Evolutionary conservation across 2,113 vertebrate species (phyloP), one percentile per base, ranked within the genome.

Genomic region (Neopipo cinnamomea): DNA sequence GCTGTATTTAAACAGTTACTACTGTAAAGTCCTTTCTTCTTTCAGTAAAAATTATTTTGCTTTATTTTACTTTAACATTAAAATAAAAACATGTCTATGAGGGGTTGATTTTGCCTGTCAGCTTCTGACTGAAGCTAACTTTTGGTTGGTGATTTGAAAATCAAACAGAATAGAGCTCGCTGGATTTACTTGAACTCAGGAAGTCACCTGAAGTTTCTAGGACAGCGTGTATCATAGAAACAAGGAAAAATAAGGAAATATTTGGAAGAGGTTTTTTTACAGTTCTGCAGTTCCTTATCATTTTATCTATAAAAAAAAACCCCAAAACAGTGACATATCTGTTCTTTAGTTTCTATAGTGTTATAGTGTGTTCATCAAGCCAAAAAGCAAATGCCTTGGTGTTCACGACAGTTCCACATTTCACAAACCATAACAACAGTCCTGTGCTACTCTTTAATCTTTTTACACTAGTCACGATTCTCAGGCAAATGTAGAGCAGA

Each of bases 121-220:
- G 25, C 16, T 74, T 83, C 49, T 89, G 44, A 73, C 49, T 93
- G 22, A 77, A 80, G 91, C 41, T 4, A 11, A 28, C 53, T 90
- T 95, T 93, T 94, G 44, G 23, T 12, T 76, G 76, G n/a, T 84
- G 22, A 81, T 74, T 93, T 93, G n/a, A 81, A 91, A 96, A 74
- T n/a, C 46, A 31, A n/a, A 92, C 61, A 95, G 25, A 75, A 21
- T 12, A 58, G 71, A 80, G 33, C 27, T 74, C 9, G n/a, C 14
- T 68, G 80, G 63, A 81, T 47, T 92, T 56, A 31, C 19, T 91
- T 19, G 24, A 67, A 39, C 52, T 72, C 79, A 74, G 70, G 53
- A 81, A 39, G 27, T 49, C 1, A 1, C 59, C 50, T 67, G 78
- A 23, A 37, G 66, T 87, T 92, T 84, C 66, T 85, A 73, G 63